A percentile compares a stretch with the other conserved stretches of the same genome.
Conservation (phyloP, 2,888 invertebrate genomes). For the Synergus umbraculus region DNA sequence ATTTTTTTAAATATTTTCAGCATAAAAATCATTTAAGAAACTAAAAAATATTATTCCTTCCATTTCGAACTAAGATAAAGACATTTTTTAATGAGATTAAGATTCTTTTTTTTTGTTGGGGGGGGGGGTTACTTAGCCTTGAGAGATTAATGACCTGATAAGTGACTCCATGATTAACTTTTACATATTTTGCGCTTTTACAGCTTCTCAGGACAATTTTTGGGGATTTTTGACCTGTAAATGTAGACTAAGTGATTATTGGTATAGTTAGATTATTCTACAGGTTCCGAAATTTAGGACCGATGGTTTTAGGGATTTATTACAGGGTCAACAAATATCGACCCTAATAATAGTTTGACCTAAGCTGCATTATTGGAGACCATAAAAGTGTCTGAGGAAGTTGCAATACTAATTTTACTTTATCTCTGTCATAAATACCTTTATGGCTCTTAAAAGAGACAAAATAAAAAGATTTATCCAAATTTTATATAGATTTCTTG, state of each 20-base stretch:
- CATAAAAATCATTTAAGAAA: too few species aligned
- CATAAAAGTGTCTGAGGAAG: neutral
- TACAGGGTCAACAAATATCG: constrained; percentile 15
- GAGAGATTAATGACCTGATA: neutral
- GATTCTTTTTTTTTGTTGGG: neutral
- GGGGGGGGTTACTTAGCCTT: neutral
- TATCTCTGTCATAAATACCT: neutral
- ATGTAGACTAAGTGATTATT: neutral
- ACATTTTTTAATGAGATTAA: neutral
- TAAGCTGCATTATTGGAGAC: neutral
- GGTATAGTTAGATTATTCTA: neutral
- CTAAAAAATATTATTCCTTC: neutral
- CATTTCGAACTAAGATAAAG: neutral
- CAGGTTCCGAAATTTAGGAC: neutral
- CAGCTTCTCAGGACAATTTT: neutral
- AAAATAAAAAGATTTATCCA: neutral
- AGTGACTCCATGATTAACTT: neutral
- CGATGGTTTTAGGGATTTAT: neutral
- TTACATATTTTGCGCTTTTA: neutral
- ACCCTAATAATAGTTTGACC: constrained; percentile 26
- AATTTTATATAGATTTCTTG: neutral
- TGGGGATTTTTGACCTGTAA: neutral
- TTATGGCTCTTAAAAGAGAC: constrained; percentile 2
- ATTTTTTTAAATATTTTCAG: neutral
- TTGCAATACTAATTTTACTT: constrained; percentile 7